Evolutionary conservation across 2,113 vertebrate species (phyloP).

Genomic region (zebrafish (Danio rerio)): DNA sequence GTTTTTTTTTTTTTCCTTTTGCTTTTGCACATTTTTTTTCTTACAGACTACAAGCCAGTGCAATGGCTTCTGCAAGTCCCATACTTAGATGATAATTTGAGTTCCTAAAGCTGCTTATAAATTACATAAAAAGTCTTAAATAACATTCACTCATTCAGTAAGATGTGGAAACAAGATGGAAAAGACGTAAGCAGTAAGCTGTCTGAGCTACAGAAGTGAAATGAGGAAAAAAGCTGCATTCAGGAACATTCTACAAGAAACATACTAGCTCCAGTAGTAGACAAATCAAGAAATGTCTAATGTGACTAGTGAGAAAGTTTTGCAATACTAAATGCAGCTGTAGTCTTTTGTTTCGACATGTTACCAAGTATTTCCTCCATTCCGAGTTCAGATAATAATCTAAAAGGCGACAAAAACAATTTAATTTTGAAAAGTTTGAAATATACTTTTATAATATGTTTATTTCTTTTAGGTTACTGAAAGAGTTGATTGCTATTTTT

Average conservation of each 20-base stretch:
- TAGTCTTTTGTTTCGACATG: too few relatives aligned
- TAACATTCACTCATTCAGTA: slow-evolving; percentile 11
- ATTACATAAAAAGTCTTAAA: slow-evolving; percentile 33
- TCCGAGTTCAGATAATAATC: too few relatives aligned
- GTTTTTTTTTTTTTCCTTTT: slow-evolving; percentile 41
- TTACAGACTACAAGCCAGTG: slow-evolving; percentile 56
- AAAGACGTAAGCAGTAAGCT: not conserved
- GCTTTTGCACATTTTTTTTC: slow-evolving; percentile 48
- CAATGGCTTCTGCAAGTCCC: not conserved
- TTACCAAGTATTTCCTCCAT: too few relatives aligned
- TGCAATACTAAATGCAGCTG: too few relatives aligned
- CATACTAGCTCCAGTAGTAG: too few relatives aligned
- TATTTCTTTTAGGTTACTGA: too few relatives aligned
- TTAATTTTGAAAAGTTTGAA: too few relatives aligned
- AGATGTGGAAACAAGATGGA: slow-evolving; percentile 30
- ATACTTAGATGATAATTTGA: slow-evolving; percentile 38
- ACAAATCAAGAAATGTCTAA: too few relatives aligned
- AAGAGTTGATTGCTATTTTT: too few relatives aligned
- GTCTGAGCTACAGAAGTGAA: not conserved
- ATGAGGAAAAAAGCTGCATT: not conserved
- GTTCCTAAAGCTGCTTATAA: slow-evolving; percentile 39
- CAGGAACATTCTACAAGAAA: not conserved
- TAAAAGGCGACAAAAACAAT: too few relatives aligned
- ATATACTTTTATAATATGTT: too few relatives aligned
- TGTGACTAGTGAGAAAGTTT: too few relatives aligned